phyloP scores from a whole-genome alignment of 2,113 vertebrate species.

The Chinchilla lanigera region DNA sequence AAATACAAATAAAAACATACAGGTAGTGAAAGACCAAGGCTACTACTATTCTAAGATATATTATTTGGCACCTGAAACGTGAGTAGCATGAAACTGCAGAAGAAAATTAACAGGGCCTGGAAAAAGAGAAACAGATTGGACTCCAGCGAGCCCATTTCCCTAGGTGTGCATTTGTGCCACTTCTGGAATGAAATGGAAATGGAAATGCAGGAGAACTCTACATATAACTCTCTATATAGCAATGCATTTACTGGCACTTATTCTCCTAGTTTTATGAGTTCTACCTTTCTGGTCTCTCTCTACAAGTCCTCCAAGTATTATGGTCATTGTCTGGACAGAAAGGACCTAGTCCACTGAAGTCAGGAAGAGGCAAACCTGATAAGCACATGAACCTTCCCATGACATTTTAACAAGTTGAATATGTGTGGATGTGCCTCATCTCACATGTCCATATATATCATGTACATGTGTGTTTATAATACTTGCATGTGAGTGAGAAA shows the following conservation, averaged over 20 bases:
- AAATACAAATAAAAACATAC: background rate
- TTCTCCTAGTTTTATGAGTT: background rate
- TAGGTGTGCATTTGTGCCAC: background rate
- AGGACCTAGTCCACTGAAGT: too few relatives aligned
- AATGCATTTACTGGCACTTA: background rate
- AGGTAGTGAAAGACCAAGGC: background rate
- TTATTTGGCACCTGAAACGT: too few relatives aligned
- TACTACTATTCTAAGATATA: background rate
- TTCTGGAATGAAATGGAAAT: background rate
- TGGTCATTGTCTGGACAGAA: background rate
- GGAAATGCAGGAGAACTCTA: background rate
- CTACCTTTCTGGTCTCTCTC: background rate
- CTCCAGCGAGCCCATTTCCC: too few relatives aligned
- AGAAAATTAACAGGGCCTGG: background rate
- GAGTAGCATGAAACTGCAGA: background rate
- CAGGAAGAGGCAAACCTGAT: background rate
- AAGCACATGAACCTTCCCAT: background rate
- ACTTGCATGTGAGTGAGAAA: background rate
- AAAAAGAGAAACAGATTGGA: background rate
- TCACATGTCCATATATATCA: background rate
- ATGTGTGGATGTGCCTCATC: background rate
- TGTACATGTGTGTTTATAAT: background rate
- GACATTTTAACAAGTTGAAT: background rate
- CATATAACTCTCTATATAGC: background rate
- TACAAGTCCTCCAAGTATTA: background rate